phyloP scores from a whole-genome alignment of 2,113 vertebrate genomes.

The Onychorhynchus coronatus region DNA sequence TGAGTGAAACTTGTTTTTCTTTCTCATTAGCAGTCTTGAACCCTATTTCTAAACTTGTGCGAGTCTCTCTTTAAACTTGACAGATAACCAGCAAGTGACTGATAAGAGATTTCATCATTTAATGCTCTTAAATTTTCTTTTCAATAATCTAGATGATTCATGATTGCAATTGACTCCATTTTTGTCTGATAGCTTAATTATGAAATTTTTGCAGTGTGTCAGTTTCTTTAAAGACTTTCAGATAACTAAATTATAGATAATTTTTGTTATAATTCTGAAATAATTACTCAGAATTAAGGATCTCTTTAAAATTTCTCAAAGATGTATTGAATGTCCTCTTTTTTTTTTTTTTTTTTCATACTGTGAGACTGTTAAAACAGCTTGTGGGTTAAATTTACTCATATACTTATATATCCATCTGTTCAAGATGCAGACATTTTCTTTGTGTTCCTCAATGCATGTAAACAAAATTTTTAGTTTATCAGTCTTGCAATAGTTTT shows the following conservation, averaged over 20 bases:
- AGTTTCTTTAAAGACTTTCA: constrained; percentile 8
- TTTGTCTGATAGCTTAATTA: constrained; percentile 27
- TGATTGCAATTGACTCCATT: background rate
- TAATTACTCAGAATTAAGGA: background rate
- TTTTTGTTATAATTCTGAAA: constrained; percentile 6
- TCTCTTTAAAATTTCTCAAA: background rate
- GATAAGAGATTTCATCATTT: constrained; percentile 18
- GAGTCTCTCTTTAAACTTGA: constrained; percentile 4
- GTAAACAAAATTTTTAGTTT: background rate
- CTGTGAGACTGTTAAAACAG: background rate
- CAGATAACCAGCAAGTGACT: constrained; percentile 16
- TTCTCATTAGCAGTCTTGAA: background rate
- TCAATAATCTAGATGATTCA: constrained; percentile 12
- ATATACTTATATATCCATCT: background rate
- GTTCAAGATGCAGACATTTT: background rate
- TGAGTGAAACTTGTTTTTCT: background rate
- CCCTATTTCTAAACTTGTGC: background rate
- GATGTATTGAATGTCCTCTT: background rate
- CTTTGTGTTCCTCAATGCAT: background rate
- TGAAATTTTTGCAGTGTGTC: background rate
- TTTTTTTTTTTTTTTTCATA: background rate
- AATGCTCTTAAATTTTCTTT: constrained; percentile 18
- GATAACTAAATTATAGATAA: background rate
- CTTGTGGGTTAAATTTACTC: background rate
- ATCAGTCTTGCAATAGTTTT: background rate